Percentiles rank a stretch among this genome's conserved stretches.
These are phyloP conservation scores for Stomatorhinus ivindoensis DNA, from an alignment of 2,113 vertebrate species.

Conservation along the genomic window DNA sequence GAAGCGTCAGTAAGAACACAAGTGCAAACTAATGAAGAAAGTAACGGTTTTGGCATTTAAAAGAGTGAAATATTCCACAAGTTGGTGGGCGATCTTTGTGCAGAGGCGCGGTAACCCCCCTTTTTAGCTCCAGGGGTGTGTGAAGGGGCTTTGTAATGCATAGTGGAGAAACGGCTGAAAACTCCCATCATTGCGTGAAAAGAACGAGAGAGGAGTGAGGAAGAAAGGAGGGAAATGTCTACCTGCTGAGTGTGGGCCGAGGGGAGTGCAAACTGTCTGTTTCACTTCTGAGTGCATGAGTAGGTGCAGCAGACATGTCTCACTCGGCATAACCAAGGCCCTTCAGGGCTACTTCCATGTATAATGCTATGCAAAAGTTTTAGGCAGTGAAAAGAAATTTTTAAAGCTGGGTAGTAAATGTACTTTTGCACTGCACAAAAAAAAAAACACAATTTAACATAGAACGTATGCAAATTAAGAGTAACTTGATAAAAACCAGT, in stretches of 20 bases:
- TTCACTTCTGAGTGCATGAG: background rate
- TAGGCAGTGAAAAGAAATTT: background rate
- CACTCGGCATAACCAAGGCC: background rate
- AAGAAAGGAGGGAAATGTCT: slow-evolving; percentile 14
- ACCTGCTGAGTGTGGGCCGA: background rate
- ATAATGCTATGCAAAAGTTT: background rate
- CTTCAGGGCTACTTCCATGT: background rate
- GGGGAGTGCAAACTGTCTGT: background rate
- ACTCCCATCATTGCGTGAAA: slow-evolving; percentile 21
- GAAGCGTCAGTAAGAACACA: background rate
- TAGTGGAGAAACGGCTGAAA: slow-evolving; percentile 18
- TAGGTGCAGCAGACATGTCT: background rate
- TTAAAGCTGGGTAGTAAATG: background rate
- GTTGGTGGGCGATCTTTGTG: background rate
- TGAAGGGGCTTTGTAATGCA: slow-evolving; percentile 43
- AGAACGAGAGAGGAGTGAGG: slow-evolving; percentile 18
- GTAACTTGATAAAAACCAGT: background rate
- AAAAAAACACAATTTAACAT: background rate
- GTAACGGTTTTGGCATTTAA: slow-evolving; percentile 1
- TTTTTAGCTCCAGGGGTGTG: slow-evolving; percentile 28
- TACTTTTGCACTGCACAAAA: background rate
- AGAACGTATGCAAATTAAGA: background rate
- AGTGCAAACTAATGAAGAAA: background rate
- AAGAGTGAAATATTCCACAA: background rate
- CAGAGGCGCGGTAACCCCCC: background rate